Conservation (phyloP, 2,888 invertebrate genomes). For the Chymomyza procnemis region DNA sequence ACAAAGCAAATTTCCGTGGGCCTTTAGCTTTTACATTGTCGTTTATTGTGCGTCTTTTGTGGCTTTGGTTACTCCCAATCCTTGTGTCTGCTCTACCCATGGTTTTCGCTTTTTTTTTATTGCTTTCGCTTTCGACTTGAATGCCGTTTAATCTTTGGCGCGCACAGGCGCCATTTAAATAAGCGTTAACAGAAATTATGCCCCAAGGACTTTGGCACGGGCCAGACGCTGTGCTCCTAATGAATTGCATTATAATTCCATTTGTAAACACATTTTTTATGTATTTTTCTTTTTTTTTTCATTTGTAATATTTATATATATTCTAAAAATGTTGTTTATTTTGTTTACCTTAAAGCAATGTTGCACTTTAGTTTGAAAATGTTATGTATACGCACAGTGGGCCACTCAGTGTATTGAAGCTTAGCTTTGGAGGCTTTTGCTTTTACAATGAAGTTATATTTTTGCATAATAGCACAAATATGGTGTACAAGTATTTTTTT, state of each 20-base stretch:
- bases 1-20: background rate
- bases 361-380: background rate
- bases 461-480: too few relatives aligned
- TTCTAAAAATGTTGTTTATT: background rate
- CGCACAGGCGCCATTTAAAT: background rate
- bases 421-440: too few relatives aligned
- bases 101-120: constrained; percentile 52
- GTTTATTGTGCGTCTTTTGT: constrained; percentile 42
- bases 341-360: background rate
- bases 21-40: background rate
- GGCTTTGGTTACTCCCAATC: constrained; percentile 51
- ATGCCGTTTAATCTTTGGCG: constrained; percentile 62
- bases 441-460: too few relatives aligned
- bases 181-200: constrained; percentile 63
- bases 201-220: constrained; percentile 52
- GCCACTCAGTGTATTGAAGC: too few relatives aligned
- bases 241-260: constrained; percentile 67
- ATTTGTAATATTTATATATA: background rate
- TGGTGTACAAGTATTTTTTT: too few relatives aligned
- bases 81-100: too few relatives aligned
- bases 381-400: background rate
- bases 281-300: background rate
- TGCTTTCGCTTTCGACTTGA: constrained; percentile 51
- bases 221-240: constrained; percentile 22
- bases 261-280: constrained; percentile 3